These are phyloP conservation scores for Orthosia gracilis DNA, from an alignment of 2,888 invertebrate genomes.

Conservation along the genomic window DNA sequence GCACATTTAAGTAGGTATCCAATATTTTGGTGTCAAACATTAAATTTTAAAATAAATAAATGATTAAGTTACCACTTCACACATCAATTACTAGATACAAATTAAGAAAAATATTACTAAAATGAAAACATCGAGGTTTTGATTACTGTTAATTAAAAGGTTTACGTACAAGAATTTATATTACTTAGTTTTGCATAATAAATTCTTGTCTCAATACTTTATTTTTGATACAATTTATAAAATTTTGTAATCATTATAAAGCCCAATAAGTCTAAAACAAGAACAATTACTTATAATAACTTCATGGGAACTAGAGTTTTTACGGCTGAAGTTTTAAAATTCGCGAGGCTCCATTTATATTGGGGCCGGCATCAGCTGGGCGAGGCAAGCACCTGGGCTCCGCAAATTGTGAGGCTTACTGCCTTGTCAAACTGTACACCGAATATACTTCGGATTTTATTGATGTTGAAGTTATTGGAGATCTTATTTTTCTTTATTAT, in stretches of 20 bases:
- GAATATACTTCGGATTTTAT: conserved; percentile 44
- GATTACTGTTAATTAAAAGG: no score
- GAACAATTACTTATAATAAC: conserved; percentile 50
- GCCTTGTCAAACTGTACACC: conserved; percentile 37
- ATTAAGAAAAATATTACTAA: no score
- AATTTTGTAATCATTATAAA: conserved; percentile 15
- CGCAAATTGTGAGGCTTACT: conserved; percentile 49
- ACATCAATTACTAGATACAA: no score
- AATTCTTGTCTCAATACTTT: background rate
- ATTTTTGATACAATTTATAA: background rate
- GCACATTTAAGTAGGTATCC: no score
- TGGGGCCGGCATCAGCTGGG: conserved; percentile 39
- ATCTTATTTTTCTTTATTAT: background rate
- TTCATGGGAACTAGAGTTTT: conserved; percentile 46
- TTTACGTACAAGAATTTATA: conserved; percentile 2
- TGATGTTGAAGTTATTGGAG: conserved; percentile 9
- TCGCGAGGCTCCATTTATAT: conserved; percentile 45
- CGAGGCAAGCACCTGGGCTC: conserved; percentile 42
- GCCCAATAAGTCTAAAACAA: conserved; percentile 41
- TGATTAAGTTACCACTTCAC: no score
- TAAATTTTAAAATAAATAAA: no score
- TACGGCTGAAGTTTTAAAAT: conserved; percentile 38
- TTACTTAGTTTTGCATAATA: no score
- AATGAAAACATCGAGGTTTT: no score
- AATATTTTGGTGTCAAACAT: no score